Percentiles rank a stretch among this genome's conserved stretches.
These are phyloP conservation scores for Myripristis jacobus DNA, from an alignment of 2,797 vertebrate genomes.

Conservation along the genomic window DNA sequence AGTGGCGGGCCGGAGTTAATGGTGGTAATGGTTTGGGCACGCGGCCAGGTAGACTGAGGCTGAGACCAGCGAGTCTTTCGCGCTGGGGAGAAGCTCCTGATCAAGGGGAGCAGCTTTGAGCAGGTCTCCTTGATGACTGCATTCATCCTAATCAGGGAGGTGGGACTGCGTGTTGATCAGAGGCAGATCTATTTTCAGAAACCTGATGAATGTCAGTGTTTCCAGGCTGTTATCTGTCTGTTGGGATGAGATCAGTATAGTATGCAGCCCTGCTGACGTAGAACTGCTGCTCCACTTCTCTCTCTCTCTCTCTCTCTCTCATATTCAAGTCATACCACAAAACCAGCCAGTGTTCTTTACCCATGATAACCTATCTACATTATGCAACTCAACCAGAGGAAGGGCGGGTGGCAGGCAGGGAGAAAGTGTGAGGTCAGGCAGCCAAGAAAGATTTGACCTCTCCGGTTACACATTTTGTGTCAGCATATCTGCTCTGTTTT, in stretches of 20 bases:
- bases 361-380: constrained; percentile 57
- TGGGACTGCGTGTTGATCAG: constrained; percentile 7
- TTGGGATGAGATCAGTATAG: neutral
- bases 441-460: neutral
- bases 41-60: constrained; percentile 8
- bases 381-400: constrained; percentile 34
- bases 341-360: constrained; percentile 14
- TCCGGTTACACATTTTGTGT: constrained; percentile 13
- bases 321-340: constrained; percentile 13
- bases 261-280: constrained; percentile 24
- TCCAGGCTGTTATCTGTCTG: constrained; percentile 13
- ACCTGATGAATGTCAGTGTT: constrained; percentile 18
- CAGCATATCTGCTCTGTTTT: constrained; percentile 11
- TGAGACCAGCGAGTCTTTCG: neutral
- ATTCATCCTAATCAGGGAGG: neutral
- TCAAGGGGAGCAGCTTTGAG: neutral
- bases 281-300: neutral
- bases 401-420: neutral
- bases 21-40: constrained; percentile 16
- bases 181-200: constrained; percentile 1
- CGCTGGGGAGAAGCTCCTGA: neutral
- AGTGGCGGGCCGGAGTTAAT: neutral
- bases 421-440: neutral
- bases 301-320: constrained; percentile 33
- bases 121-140: constrained; percentile 3